Evolutionary conservation across 2,797 vertebrate species (phyloP), one percentile per base, ranked within the genome.

Genomic region (Nannoperca australis): DNA sequence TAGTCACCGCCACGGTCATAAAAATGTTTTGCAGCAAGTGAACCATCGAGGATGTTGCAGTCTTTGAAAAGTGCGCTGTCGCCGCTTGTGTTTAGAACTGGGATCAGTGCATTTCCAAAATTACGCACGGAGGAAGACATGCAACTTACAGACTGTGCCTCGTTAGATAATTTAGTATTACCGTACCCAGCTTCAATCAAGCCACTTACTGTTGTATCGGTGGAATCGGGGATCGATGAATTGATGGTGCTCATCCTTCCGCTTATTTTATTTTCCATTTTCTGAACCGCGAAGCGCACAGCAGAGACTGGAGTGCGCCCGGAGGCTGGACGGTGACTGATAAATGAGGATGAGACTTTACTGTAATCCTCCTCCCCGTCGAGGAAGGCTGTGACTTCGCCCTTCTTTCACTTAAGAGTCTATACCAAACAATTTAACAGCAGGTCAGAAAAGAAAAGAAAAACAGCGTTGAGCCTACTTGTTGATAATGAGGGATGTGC

Each of bases 51-150:
- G 0, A 76, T 1, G 45, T 47, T 64, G 7, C 85, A 91, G 27
- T 93, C 85, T 83, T 83, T 92, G 61, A 87, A 91, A 34, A 69
- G 65, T 3, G 76, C 36, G 13, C 78, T 66, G 8, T 88, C 90
- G 30, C 34, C 34, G 65, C 74, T 76, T 3, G 88, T 15, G 7
- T 60, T 79, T 0, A 87, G 68, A 20, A 71, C 76, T n/a, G 82
- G 83, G 56, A 83, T 70, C 66, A 85, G 61, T 3, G 91, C 55
- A 60, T 75, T 84, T 47, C 89, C 94, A 68, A 92, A 93, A 89
- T 91, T 84, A 85, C 92, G 93, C 93, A 82, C 76, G 34, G 90
- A 54, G 10, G 86, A 66, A 14, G 91, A 45, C 70, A 73, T 38
- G 69, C 84, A 78, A 1, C 65, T 34, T 0, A 64, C 27, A 38